These are phyloP conservation scores for Lissocephala sabroskyi DNA, from an alignment of 2,888 invertebrate genomes.

Conservation along the genomic window DNA sequence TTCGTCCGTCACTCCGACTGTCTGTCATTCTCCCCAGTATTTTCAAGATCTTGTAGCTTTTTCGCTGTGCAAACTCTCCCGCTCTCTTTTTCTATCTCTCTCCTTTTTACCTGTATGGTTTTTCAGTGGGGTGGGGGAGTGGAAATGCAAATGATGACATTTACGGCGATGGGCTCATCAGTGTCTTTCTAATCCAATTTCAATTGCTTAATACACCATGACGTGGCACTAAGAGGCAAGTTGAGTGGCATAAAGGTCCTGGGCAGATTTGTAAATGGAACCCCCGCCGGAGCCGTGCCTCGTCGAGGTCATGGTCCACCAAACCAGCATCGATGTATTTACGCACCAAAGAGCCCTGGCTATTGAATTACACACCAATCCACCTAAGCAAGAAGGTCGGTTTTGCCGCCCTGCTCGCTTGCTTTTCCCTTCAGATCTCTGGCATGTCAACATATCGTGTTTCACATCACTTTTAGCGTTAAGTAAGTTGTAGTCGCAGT, in stretches of 20 bases:
- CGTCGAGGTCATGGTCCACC: too few relatives aligned
- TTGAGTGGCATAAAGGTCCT: constrained; percentile 11
- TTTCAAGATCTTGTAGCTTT: too few relatives aligned
- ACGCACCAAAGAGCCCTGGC: constrained; percentile 33
- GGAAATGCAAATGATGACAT: constrained; percentile 1
- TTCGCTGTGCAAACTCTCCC: too few relatives aligned
- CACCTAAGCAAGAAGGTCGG: not conserved
- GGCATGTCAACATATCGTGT: constrained; percentile 40
- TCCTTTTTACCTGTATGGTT: too few relatives aligned
- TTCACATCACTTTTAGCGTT: constrained; percentile 37
- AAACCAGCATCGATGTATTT: constrained; percentile 18
- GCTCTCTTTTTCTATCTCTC: too few relatives aligned
- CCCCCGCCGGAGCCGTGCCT: not conserved
- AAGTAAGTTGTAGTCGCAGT: constrained; percentile 31
- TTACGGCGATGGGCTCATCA: constrained; percentile 1
- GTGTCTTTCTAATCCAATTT: constrained; percentile 40
- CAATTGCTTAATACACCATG: constrained; percentile 50
- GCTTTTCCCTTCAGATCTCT: too few relatives aligned
- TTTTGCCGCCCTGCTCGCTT: too few relatives aligned
- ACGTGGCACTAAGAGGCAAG: constrained; percentile 33
- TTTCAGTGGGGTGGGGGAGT: not conserved
- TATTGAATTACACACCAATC: constrained; percentile 38
- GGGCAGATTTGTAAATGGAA: not conserved
- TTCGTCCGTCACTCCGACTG: too few relatives aligned
- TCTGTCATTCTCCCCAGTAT: too few relatives aligned